These are phyloP conservation scores for Tenthredo amoena DNA, from an alignment of 2,888 invertebrate species.

Conservation along the genomic window DNA sequence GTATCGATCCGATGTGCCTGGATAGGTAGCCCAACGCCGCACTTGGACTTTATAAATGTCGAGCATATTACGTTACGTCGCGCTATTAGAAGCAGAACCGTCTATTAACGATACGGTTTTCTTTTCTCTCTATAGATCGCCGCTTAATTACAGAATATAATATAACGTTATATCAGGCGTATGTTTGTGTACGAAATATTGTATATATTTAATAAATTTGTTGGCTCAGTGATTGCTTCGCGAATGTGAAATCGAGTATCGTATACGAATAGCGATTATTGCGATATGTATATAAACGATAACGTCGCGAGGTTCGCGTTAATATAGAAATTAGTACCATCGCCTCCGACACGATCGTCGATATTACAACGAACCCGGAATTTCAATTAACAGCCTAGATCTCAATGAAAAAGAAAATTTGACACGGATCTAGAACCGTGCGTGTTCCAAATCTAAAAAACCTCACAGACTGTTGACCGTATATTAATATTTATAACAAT, in stretches of 20 bases:
- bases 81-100: neutral
- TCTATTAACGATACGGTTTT: neutral
- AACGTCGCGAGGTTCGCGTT: neutral
- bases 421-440: slow-evolving; percentile 42
- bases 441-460: slow-evolving; percentile 45
- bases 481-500: slow-evolving; percentile 46
- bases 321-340: neutral
- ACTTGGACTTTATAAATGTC: neutral
- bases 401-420: slow-evolving; percentile 56
- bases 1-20: neutral
- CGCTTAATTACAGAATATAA: slow-evolving; percentile 8
- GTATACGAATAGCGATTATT: neutral
- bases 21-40: neutral
- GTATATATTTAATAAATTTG: neutral
- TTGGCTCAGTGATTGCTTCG: neutral
- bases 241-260: neutral
- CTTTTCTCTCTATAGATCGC: neutral
- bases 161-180: neutral
- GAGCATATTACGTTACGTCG: neutral
- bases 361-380: slow-evolving; percentile 59
- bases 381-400: slow-evolving; percentile 64
- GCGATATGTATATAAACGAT: neutral
- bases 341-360: slow-evolving; percentile 22
- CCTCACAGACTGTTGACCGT: neutral
- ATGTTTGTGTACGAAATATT: neutral